Evolutionary conservation across 2,888 invertebrate genomes (phyloP).

Genomic region (Theretra japonica): DNA sequence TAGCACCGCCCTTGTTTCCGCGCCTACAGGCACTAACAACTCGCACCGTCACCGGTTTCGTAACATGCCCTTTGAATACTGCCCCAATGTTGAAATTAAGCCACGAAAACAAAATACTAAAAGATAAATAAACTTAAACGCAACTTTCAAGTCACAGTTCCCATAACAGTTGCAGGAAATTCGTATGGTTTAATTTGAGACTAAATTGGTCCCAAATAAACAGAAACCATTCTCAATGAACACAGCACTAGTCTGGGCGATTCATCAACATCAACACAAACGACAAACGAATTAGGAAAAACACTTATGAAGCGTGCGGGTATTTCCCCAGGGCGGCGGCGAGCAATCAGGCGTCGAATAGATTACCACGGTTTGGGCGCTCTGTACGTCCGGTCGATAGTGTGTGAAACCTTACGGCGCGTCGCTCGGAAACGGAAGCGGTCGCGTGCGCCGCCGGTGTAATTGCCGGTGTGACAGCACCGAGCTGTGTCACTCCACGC

Average conservation of each 20-base stretch:
- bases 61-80: too few species aligned
- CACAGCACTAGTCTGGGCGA: not conserved
- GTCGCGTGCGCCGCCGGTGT: constrained; percentile 68
- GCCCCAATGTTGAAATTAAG: too few species aligned
- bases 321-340: constrained; percentile 41
- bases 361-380: constrained; percentile 21
- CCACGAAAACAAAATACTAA: too few species aligned
- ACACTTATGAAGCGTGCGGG: constrained; percentile 25
- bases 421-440: constrained; percentile 77
- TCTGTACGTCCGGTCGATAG: constrained; percentile 35
- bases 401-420: constrained; percentile 48
- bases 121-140: too few species aligned
- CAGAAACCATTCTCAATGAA: too few species aligned
- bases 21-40: not conserved
- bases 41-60: not conserved
- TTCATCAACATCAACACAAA: constrained; percentile 3
- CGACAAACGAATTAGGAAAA: constrained; percentile 18
- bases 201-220: too few species aligned
- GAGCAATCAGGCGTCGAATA: constrained; percentile 20
- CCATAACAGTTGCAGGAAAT: too few species aligned
- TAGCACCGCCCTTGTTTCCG: not conserved
- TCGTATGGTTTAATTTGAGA: too few species aligned
- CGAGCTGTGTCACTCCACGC: constrained; percentile 40
- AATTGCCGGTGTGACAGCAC: constrained; percentile 72
- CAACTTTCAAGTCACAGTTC: too few species aligned